These are phyloP conservation scores for Craseonycteris thonglongyai DNA, from an alignment of 2,113 vertebrate species.

Conservation along the genomic window DNA sequence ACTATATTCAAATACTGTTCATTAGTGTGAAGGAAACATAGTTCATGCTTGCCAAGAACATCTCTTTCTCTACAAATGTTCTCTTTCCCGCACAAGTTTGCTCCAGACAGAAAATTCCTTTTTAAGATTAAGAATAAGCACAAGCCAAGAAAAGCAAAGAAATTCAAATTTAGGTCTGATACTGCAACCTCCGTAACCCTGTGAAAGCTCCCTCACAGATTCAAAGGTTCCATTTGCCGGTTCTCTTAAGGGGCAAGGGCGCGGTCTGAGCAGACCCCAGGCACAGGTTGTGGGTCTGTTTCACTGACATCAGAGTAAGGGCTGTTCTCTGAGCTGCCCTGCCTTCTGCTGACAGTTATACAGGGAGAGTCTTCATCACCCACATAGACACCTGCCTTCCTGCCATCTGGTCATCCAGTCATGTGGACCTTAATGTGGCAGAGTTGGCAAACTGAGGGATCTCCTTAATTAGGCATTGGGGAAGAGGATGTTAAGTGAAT, in stretches of 20 bases:
- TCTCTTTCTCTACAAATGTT: constrained; percentile 75
- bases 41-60: constrained; percentile 43
- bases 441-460: neutral
- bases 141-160: constrained; percentile 81
- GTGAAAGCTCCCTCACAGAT: constrained; percentile 59
- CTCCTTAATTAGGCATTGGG: neutral
- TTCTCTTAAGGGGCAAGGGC: constrained; percentile 42
- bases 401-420: neutral
- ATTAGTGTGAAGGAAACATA: constrained; percentile 61
- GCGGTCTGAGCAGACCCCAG: constrained; percentile 41
- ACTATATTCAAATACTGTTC: constrained; percentile 38
- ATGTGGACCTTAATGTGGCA: neutral
- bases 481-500: neutral
- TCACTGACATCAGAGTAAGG: constrained; percentile 40
- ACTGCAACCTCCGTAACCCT: constrained; percentile 65
- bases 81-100: constrained; percentile 68
- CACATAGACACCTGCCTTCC: neutral
- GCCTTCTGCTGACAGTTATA: neutral
- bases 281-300: constrained; percentile 48
- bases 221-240: constrained; percentile 51
- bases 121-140: constrained; percentile 60
- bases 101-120: constrained; percentile 71
- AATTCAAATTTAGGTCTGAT: constrained; percentile 76
- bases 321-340: neutral
- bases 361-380: neutral